phyloP scores from a whole-genome alignment of 2,888 invertebrate genomes.

The Chaetogeoica ovagalla region DNA sequence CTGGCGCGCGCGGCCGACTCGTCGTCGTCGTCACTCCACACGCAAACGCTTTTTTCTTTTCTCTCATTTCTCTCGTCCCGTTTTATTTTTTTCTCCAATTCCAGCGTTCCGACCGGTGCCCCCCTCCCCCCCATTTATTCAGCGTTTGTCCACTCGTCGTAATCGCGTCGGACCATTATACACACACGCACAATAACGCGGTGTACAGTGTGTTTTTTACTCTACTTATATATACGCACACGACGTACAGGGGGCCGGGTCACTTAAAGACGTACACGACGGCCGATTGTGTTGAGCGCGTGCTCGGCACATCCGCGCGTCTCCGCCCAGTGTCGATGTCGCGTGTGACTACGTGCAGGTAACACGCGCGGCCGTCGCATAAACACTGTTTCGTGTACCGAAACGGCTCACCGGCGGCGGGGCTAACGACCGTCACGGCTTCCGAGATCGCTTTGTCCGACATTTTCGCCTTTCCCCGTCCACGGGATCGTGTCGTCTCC shows the following conservation, averaged over 20 bases:
- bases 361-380: no score
- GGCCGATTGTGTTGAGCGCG: slow-evolving; percentile 2
- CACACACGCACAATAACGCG: neutral
- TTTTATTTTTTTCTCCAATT: neutral
- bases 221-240: neutral
- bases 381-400: no score
- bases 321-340: no score
- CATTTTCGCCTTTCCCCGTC: no score
- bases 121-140: no score
- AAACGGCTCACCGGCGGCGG: no score
- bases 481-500: no score
- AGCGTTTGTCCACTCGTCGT: slow-evolving; percentile 2
- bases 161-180: neutral
- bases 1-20: neutral
- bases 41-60: slow-evolving; percentile 23
- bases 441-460: no score
- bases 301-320: neutral
- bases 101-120: slow-evolving; percentile 1
- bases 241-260: no score
- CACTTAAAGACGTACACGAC: neutral
- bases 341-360: no score
- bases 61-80: neutral
- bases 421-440: no score
- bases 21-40: slow-evolving; percentile 4
- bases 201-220: neutral